Evolutionary conservation across 2,888 invertebrate species (phyloP), one percentile per base, ranked within the genome.

Genomic region (Netelia melanura): DNA sequence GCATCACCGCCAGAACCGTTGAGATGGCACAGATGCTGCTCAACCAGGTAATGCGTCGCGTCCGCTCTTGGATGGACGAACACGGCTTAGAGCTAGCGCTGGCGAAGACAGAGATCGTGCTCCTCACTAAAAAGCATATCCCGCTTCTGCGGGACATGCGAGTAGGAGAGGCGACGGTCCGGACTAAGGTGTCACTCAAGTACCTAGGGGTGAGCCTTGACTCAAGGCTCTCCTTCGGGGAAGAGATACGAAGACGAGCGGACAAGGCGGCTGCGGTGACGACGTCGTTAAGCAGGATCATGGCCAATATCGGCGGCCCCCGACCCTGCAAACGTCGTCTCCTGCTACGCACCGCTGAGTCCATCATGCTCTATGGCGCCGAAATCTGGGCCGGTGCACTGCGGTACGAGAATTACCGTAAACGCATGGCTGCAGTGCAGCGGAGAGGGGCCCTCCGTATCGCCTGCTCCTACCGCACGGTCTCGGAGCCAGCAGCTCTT

Each of bases 71-170:
- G 58, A 58, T 58, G 58, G 58, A 0, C n/a, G 21, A 58, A 3
- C 30, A 30, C 30, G 30, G 30, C 5, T 30, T 30, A 0, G 58
- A 58, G 58, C 9, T 58, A 21, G 30, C 30, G 6, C 58, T 58
- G n/a, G n/a, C 58, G 21, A 58, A 58, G 6, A 58, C 58, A 0
- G 58, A 58, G 58, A 58, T 58, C 58, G 58, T 58, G 58, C 58
- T 58, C 0, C n/a, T 58, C 1, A 8, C 3, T 3, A 58, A 58
- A 17, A 58, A 58, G 14, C 58, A 17, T 58, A 21, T 58, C 17
- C 58, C 58, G 21, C 21, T 58, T 0, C 1, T 58, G 21, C 21
- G 14, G 58, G 58, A 30, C 3, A 2, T 30, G 30, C 30, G 38
- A 5, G 30, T 30, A 5, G 30, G 30, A 30, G 30, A 30, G 30